Percentiles rank a stretch among this genome's conserved stretches.
Evolutionary conservation across 2,113 vertebrate genomes (phyloP).

Genomic region (Willisornis vidua): DNA sequence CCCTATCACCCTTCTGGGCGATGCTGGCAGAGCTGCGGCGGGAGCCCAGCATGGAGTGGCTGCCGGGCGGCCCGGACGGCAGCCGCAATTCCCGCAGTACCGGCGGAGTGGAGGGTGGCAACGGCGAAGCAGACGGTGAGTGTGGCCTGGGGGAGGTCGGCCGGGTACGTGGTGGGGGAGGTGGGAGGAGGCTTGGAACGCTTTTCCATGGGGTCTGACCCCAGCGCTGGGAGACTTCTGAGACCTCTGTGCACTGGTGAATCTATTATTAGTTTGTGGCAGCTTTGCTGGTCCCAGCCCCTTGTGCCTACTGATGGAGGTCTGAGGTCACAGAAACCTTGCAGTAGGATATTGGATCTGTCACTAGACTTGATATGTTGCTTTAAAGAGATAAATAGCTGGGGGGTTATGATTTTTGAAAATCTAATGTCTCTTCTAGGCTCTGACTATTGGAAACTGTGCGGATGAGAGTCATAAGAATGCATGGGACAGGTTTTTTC

Average conservation of each 20-base stretch:
- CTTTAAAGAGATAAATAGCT: background rate
- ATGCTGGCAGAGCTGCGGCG: background rate
- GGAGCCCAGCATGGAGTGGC: background rate
- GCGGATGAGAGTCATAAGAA: background rate
- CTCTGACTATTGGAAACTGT: background rate
- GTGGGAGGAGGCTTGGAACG: fast-evolving
- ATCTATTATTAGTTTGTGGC: background rate
- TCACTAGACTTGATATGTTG: background rate
- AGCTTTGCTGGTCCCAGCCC: fast-evolving
- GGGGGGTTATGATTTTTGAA: fast-evolving
- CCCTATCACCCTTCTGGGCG: background rate
- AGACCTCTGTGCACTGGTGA: background rate
- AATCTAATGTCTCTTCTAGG: background rate
- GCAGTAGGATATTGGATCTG: background rate
- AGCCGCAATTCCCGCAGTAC: fast-evolving
- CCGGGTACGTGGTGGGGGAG: fast-evolving
- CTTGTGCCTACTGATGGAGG: fast-evolving
- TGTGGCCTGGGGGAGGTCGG: fast-evolving
- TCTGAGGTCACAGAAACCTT: background rate
- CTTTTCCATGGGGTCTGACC: fast-evolving
- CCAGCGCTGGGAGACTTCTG: background rate
- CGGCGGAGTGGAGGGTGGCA: fast-evolving
- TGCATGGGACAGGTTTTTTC: background rate
- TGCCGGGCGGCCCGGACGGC: fast-evolving
- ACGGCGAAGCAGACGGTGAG: background rate